These are phyloP conservation scores for Agriopis aurantiaria DNA, from an alignment of 2,888 invertebrate genomes.

Conservation along the genomic window DNA sequence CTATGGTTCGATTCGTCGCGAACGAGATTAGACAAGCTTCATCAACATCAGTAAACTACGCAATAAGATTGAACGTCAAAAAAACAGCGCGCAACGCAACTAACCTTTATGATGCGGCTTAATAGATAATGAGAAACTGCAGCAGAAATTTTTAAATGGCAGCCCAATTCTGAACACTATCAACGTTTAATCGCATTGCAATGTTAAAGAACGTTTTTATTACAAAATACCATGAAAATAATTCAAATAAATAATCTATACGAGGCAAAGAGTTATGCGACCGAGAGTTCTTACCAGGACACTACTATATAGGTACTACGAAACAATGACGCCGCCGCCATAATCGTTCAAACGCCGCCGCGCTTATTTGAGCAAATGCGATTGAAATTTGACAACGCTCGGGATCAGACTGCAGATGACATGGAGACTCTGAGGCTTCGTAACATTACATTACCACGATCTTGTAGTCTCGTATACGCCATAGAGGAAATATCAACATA, in stretches of 20 bases:
- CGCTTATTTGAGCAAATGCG: too few relatives aligned
- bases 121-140: too few relatives aligned
- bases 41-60: neutral
- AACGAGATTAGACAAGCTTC: conserved; percentile 15
- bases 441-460: neutral
- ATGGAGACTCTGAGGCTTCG: neutral
- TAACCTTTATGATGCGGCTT: neutral
- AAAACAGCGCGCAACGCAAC: neutral
- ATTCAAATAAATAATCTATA: neutral
- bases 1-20: conserved; percentile 9
- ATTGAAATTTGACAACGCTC: neutral
- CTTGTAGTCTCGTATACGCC: neutral
- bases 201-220: neutral
- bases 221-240: neutral
- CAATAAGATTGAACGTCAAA: conserved; percentile 1
- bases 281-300: too few relatives aligned
- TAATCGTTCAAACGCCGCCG: too few relatives aligned
- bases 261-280: too few relatives aligned
- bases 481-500: conserved; percentile 47
- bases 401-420: neutral
- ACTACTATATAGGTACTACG: too few relatives aligned
- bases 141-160: too few relatives aligned
- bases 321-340: too few relatives aligned
- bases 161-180: neutral
- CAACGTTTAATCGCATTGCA: neutral